phyloP scores from a whole-genome alignment of 2,888 invertebrate genomes.

The Epirrita christyi region DNA sequence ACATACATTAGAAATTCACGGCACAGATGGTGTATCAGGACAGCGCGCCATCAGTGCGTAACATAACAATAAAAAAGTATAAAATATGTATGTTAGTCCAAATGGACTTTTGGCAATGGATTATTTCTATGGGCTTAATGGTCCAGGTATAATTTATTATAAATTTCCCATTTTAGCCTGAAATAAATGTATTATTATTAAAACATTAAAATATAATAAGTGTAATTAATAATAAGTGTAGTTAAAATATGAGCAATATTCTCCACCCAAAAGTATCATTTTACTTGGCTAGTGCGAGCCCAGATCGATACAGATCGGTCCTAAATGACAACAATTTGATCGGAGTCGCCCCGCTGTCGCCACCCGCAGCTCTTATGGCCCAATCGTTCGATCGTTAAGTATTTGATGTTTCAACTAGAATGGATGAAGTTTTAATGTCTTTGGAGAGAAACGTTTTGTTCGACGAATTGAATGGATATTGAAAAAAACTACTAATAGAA shows the following conservation, averaged over 20 bases:
- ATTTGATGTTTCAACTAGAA: conserved; percentile 34
- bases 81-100: too few relatives aligned
- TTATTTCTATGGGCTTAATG: too few relatives aligned
- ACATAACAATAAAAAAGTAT: too few relatives aligned
- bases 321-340: conserved; percentile 17
- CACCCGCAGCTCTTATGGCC: conserved; percentile 19
- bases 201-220: too few relatives aligned
- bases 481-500: conserved; percentile 13
- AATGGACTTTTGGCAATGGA: too few relatives aligned
- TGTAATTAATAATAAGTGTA: too few relatives aligned
- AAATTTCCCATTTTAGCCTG: too few relatives aligned
- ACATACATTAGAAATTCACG: too few relatives aligned
- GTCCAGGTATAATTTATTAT: too few relatives aligned
- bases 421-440: conserved; percentile 27
- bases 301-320: conserved; percentile 13
- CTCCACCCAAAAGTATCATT: not conserved
- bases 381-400: conserved; percentile 27
- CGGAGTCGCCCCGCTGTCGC: conserved; percentile 15
- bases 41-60: too few relatives aligned
- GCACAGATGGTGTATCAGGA: too few relatives aligned
- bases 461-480: conserved; percentile 20
- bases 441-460: conserved; percentile 17
- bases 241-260: not conserved
- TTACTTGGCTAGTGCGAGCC: not conserved
- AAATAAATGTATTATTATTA: too few relatives aligned